These are phyloP conservation scores for Melanotaenia parkinsoni DNA, from an alignment of 2,797 vertebrate species.

Conservation along the genomic window DNA sequence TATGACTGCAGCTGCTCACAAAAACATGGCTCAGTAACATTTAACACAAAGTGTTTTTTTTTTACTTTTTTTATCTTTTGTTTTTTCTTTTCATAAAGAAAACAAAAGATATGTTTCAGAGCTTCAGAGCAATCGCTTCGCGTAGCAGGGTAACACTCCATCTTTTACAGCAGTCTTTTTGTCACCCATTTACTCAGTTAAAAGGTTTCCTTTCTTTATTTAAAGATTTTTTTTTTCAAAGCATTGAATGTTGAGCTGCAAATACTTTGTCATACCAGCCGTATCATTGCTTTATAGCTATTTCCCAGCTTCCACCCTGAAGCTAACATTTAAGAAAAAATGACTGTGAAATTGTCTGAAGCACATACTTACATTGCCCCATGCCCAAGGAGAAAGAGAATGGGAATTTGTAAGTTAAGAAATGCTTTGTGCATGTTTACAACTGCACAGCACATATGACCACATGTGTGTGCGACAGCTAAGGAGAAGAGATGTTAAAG, in stretches of 20 bases:
- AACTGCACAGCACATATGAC: constrained; percentile 4
- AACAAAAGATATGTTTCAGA: constrained; percentile 38
- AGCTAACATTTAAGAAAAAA: constrained; percentile 37
- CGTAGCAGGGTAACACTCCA: neutral
- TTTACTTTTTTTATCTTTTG: neutral
- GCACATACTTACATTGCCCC: constrained; percentile 13
- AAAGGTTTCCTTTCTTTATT: neutral
- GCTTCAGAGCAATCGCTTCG: neutral
- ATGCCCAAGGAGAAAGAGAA: neutral
- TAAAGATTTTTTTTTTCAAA: neutral
- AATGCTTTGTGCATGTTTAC: neutral
- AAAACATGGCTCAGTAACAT: constrained; percentile 32
- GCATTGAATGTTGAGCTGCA: neutral
- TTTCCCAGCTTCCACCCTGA: constrained; percentile 14
- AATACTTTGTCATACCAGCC: neutral
- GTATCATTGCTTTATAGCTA: neutral
- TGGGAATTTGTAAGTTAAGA: constrained; percentile 17
- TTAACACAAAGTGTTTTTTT: constrained; percentile 6
- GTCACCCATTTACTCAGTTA: neutral
- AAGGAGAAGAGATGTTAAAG: constrained; percentile 31
- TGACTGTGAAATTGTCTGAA: constrained; percentile 21
- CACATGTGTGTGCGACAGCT: neutral
- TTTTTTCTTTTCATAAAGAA: neutral
- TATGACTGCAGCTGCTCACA: constrained; percentile 45
- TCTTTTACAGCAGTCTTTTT: constrained; percentile 11